Base-by-base conservation (phyloP, 2,113 vertebrate genomes). In the Prionailurus bengalensis region DNA sequence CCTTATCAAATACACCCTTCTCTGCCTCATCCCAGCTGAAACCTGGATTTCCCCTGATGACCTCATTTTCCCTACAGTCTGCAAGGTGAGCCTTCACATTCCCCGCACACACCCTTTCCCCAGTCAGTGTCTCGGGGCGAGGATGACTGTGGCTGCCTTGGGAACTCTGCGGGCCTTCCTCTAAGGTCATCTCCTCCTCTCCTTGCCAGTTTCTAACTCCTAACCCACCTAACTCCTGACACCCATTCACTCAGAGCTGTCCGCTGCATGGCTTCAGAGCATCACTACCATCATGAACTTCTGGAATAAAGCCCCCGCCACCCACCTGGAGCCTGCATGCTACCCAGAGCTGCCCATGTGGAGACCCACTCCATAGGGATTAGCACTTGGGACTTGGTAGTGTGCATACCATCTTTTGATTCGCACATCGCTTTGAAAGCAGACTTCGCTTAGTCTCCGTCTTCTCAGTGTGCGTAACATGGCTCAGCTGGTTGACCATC, bases 31-130 rank as follows among this genome's bases (percentile, higher is more conserved):
- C 73, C 68, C 87, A 94, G 42, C 65, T 80, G 80, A 94, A 95
- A 81, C 74, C 70, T 97, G 97, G 95, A 63, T 94, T 98, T 98
- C 65, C 92, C 97, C 97, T 27, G 85, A 91, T 97, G 95, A 97
- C 58, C 7, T 96, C 89, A 58, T 45, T 19, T 42, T 53, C 53
- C 42, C 55, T 61, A 14, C 14, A 53, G 78, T 87, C 83, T 39
- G 42, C 90, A 48, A 84, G 90, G 87, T 92, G 76, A 53, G 42
- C 80, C 90, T 84, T 19, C 33, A 55, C 42, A 55, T 61, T 33
- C 21, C 51, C 51, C 65, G 21, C 21, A 66, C 65, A 88, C 86
- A 48, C 42, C 86, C 80, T 96, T 45, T 39, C 31, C 27, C 65
- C 17, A n/a, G n/a, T 8, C 17, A n/a, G n/a, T 8, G 33, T 17